Evolutionary conservation across 2,797 vertebrate species (phyloP), one percentile per base, ranked within the genome.

Genomic region (Melanogrammus aeglefinus): DNA sequence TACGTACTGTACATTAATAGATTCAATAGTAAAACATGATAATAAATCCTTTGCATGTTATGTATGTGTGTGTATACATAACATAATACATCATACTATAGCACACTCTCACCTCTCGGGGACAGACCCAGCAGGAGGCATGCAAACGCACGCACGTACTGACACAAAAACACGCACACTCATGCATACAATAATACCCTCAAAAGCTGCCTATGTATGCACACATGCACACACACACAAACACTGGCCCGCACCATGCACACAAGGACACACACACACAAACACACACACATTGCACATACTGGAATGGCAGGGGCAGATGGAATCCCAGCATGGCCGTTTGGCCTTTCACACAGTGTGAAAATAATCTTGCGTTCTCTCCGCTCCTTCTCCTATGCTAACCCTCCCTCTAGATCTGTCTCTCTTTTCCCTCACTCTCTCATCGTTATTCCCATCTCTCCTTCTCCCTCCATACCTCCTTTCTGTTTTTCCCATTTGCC

Each of bases 291-390:
- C 84, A 87, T 39, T 38, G 33, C 41, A 75, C 75, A 79, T 31
- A 44, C 72, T 21, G 73, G 86, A 66, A 63, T 72, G 36, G 85
- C 78, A 79, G 88, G 89, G 86, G 89, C 93, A 93, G 93, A 94
- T 94, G 93, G 92, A 91, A 75, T 86, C 88, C 72, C 92, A 89
- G 91, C 81, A 84, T 94, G 92, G 88, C 88, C 83, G 80, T 83
- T 89, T 94, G 91, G 89, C 91, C 91, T 93, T 91, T 92, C 91
- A 90, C 90, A 91, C 90, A 69, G 63, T 86, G 87, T 78, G 78
- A 86, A 90, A 82, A 33, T 16, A 90, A 83, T 44, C 73, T 87
- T 81, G 76, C 86, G 86, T 89, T 83, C 82, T 86, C 82, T n/a
- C 9, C 13, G 16, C 63, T 69, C 63, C 8, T 27, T 13, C 63